Percentiles rank a stretch among this genome's conserved stretches.
Evolutionary conservation across 2,113 vertebrate species (phyloP).

Genomic region (Brienomyrus longianalis): DNA sequence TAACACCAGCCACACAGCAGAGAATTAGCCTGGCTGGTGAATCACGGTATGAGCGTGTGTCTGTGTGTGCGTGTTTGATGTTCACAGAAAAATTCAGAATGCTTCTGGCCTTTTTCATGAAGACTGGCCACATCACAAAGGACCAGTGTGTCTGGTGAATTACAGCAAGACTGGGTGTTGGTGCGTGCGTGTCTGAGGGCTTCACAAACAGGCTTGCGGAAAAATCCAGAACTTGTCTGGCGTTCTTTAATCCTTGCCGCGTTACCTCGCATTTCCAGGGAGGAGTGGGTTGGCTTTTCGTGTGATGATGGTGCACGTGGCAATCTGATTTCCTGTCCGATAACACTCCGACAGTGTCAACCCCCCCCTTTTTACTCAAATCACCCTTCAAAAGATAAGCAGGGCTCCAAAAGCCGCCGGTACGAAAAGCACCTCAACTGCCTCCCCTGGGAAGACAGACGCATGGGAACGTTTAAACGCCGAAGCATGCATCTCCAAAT

Average conservation of each 20-base stretch:
- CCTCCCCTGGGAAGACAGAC: background rate
- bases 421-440: background rate
- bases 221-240: background rate
- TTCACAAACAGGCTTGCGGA: background rate
- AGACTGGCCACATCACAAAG: background rate
- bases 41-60: background rate
- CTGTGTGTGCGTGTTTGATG: background rate
- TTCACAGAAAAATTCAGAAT: background rate
- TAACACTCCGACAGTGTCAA: background rate
- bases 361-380: background rate
- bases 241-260: background rate
- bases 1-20: background rate
- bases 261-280: background rate
- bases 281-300: background rate
- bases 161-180: background rate
- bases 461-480: background rate
- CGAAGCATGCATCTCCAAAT: background rate
- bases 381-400: background rate
- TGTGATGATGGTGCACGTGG: background rate
- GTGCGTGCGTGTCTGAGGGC: background rate
- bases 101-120: background rate
- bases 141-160: background rate
- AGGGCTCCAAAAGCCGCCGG: background rate
- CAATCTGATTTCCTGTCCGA: background rate
- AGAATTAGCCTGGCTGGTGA: background rate